Percentiles rank a stretch among this genome's conserved stretches.
These are phyloP conservation scores for Cancer borealis DNA, from an alignment of 2,888 invertebrate species.

Conservation along the genomic window DNA sequence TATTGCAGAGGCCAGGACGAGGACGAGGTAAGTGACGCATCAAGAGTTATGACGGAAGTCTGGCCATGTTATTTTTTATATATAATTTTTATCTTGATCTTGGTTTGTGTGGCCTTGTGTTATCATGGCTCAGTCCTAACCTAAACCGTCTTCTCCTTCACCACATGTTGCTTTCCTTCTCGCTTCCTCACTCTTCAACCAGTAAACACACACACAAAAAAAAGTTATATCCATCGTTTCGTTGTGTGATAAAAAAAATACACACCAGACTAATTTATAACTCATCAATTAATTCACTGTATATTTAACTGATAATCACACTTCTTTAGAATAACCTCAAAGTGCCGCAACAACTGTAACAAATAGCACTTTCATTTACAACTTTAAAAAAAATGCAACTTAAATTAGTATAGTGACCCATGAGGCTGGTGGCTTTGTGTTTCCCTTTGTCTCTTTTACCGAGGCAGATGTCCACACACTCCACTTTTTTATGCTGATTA, in stretches of 20 bases:
- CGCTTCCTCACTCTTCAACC: background rate
- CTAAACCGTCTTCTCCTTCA: too few relatives aligned
- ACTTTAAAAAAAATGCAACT: background rate
- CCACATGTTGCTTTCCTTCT: background rate
- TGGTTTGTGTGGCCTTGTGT: too few relatives aligned
- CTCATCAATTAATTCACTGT: too few relatives aligned
- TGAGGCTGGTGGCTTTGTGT: background rate
- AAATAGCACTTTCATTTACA: background rate
- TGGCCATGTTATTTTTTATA: background rate
- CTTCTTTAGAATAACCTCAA: too few relatives aligned
- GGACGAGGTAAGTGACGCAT: background rate
- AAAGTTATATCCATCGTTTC: background rate
- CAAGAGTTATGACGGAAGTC: background rate
- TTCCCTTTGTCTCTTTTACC: background rate
- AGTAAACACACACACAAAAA: background rate
- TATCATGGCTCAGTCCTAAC: too few relatives aligned
- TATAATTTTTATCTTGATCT: too few relatives aligned
- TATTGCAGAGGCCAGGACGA: background rate
- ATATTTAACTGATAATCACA: too few relatives aligned
- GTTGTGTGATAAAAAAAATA: background rate
- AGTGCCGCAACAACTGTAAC: background rate
- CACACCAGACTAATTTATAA: too few relatives aligned
- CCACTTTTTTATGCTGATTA: constrained; percentile 32
- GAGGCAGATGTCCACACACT: background rate
- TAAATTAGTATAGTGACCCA: background rate